Conservation (phyloP, 2,888 invertebrate genomes). For the Chirona hameri region DNA sequence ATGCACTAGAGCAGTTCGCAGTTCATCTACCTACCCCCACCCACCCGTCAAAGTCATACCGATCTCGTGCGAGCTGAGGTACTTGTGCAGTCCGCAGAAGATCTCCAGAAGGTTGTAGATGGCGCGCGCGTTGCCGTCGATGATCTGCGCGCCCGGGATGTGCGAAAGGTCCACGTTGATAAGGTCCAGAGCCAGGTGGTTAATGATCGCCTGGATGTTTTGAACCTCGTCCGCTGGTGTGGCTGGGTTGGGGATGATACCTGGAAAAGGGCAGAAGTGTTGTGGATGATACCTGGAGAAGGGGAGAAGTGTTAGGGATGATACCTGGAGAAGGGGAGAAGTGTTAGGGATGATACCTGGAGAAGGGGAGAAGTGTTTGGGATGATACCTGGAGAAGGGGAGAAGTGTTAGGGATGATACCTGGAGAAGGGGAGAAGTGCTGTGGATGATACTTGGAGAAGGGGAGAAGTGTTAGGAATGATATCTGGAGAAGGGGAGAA, state of each 20-base stretch:
- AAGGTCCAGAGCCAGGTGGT: conserved; percentile 14
- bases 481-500: too few relatives aligned
- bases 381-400: too few relatives aligned
- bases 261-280: background rate
- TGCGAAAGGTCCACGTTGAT: background rate
- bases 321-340: background rate
- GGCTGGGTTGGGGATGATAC: background rate
- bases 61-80: conserved; percentile 3
- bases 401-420: too few relatives aligned
- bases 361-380: too few relatives aligned
- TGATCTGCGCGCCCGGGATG: background rate
- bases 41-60: too few relatives aligned
- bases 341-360: background rate
- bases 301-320: too few relatives aligned
- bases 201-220: background rate
- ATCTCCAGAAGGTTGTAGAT: conserved; percentile 27
- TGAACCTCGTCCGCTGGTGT: background rate
- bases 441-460: too few relatives aligned
- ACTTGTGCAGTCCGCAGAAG: conserved; percentile 26
- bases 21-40: too few relatives aligned
- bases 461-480: too few relatives aligned
- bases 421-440: too few relatives aligned
- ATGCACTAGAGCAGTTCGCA: too few relatives aligned
- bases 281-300: background rate
- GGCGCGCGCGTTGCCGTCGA: conserved; percentile 3